Evolutionary conservation across 2,113 vertebrate species (phyloP), one percentile per base, ranked within the genome.

Genomic region (Pangasianodon gigas): DNA sequence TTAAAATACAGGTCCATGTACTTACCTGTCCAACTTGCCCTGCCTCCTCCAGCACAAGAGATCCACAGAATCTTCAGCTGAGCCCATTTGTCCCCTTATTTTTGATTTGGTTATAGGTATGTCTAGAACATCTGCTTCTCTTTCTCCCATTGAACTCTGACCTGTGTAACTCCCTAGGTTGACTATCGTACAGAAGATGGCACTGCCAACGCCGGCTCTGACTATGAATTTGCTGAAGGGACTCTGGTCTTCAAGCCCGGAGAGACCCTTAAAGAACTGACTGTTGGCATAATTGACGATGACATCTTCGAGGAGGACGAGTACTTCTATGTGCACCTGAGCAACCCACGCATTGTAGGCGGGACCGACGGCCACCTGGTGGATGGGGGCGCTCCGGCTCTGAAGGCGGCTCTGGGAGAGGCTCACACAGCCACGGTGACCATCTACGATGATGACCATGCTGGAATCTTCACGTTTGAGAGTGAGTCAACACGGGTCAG

Each of bases 401-500:
- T 91, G 16, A 94, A 91, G 52, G 93, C 94, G 9, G 92, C 87
- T 2, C 91, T 95, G 3, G 94, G 93, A 1, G 91, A 93, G 2
- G 91, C 90, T 67, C 93, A 93, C 86, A 95, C 92, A 8, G 95
- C 95, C 44, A 96, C 95, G 0, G 94, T 96, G 62, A 96, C 95
- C 19, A 95, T 96, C 92, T 95, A 95, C 26, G 95, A 96, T 29
- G 95, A 96, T 54, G 95, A 93, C 91, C 95, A 94, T 21, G 91
- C 92, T 79, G 97, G 97, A 62, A 96, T 97, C 89, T 97, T 97
- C 90, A 96, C 96, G 44, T 97, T 97, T 10, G 97, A 97, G 91
- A 90, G 65, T 0, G 91, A 92, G 86, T 94, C 92, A 24, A 93
- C 94, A 19, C 94, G 94, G 80, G 97, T 97, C 91, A 97, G 95